phyloP scores from a whole-genome alignment of 2,888 invertebrate genomes.

The Calameuta idolon region DNA sequence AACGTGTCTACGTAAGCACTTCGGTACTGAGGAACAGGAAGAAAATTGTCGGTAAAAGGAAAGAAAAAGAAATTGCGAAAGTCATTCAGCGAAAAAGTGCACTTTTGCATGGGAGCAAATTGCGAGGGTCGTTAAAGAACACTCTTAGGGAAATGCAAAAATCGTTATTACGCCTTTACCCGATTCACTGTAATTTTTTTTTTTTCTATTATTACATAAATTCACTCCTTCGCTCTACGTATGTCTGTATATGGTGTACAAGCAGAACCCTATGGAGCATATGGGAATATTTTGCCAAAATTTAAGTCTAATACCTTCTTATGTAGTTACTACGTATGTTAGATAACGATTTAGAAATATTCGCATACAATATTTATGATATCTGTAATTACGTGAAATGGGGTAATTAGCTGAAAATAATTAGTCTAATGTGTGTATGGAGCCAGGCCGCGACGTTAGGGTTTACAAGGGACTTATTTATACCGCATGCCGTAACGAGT shows the following conservation, averaged over 20 bases:
- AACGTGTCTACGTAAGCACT: neutral
- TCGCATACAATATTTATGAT: neutral
- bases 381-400: neutral
- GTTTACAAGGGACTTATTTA: too few species aligned
- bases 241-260: neutral
- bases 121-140: neutral
- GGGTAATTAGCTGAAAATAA: neutral
- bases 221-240: neutral
- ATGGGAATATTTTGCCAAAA: too few species aligned
- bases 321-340: neutral
- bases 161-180: neutral
- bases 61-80: neutral
- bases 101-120: neutral
- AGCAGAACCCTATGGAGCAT: neutral
- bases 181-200: neutral
- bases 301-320: neutral
- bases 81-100: neutral
- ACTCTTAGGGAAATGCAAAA: neutral
- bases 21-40: neutral
- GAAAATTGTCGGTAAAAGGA: neutral
- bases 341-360: neutral
- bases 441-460: too few species aligned
- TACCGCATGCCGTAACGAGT: too few species aligned
- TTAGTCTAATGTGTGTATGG: neutral
- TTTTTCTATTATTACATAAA: neutral